Percentiles rank a stretch among this genome's conserved stretches.
phyloP scores from a whole-genome alignment of 2,113 vertebrate species.

The Petrocephalus zakoni region DNA sequence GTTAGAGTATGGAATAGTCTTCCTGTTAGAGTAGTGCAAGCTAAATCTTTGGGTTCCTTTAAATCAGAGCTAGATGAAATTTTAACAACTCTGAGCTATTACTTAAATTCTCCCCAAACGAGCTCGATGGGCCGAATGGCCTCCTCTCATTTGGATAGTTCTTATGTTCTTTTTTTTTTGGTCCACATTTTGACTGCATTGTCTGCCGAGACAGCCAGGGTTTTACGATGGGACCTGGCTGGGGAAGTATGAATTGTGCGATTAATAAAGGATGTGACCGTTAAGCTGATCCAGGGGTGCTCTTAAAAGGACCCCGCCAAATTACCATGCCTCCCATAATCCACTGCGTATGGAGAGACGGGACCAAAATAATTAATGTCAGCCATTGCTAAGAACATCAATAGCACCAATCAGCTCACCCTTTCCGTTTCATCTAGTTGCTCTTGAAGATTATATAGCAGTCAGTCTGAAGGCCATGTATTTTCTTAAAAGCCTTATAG shows the following conservation, averaged over 20 bases:
- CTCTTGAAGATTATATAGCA: neutral
- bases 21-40: too few species aligned
- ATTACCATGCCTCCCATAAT: neutral
- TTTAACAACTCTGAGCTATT: too few species aligned
- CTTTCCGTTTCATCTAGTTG: neutral
- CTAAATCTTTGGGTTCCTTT: too few species aligned
- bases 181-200: neutral
- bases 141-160: too few species aligned
- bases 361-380: neutral
- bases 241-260: neutral
- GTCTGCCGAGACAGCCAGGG: neutral
- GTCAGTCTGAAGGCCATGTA: neutral
- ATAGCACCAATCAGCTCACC: neutral
- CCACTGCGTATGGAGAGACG: neutral
- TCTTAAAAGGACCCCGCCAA: neutral
- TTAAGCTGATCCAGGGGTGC: neutral
- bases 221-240: neutral
- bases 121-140: too few species aligned
- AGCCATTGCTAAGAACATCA: neutral
- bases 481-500: too few species aligned
- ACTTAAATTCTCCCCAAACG: too few species aligned
- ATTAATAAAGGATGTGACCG: neutral
- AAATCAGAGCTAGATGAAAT: too few species aligned
- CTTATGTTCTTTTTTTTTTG: conserved; percentile 1
- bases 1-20: too few species aligned